Conservation (phyloP, 2,797 vertebrate genomes). For the Hyperoplus immaculatus region DNA sequence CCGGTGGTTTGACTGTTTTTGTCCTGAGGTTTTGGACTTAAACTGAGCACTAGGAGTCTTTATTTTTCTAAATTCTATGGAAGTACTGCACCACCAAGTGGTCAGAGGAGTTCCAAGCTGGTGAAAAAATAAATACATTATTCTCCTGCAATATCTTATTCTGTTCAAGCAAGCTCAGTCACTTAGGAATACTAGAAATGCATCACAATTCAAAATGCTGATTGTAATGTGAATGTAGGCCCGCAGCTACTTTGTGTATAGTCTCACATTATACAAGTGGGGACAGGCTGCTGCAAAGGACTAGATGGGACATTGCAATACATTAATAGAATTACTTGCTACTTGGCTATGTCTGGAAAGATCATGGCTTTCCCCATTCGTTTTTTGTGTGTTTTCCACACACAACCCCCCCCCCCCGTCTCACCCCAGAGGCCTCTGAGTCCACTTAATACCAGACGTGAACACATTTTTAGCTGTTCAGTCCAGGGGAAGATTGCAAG, state of each 20-base stretch:
- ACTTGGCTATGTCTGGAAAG: background rate
- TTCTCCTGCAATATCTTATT: too few species aligned
- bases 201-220: background rate
- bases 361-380: background rate
- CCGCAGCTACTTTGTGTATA: background rate
- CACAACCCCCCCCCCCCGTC: background rate
- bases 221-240: background rate
- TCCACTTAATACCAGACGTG: too few species aligned
- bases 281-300: background rate
- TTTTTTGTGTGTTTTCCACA: background rate
- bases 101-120: background rate
- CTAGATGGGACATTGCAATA: background rate
- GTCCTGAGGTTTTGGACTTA: constrained; percentile 17
- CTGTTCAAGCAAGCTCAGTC: background rate
- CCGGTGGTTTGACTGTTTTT: constrained; percentile 28
- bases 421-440: too few species aligned
- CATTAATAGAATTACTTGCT: background rate
- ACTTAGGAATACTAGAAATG: background rate
- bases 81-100: constrained; percentile 68
- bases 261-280: background rate
- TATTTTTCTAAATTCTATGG: constrained; percentile 26
- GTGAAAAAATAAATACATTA: background rate
- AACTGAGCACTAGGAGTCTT: background rate
- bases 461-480: background rate
- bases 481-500: constrained; percentile 30